A percentile compares a stretch with the other conserved stretches of the same genome.
Evolutionary conservation across 2,113 vertebrate genomes (phyloP).

Genomic region (Piprites chloris): DNA sequence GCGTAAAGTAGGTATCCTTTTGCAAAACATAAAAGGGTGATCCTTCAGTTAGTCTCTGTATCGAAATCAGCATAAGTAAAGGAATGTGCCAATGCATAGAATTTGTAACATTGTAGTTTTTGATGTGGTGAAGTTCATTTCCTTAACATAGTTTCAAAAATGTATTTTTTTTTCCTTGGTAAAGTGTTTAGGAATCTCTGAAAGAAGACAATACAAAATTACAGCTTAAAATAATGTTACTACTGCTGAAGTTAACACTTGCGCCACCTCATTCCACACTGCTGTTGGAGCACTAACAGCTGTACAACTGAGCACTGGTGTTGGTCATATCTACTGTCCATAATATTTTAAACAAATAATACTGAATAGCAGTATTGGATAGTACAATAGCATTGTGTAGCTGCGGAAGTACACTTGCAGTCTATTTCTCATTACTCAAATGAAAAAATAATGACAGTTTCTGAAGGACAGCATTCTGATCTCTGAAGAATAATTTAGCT

Average conservation of each 20-base stretch:
- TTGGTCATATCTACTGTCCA: background rate
- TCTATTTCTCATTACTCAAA: background rate
- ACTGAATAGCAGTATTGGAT: background rate
- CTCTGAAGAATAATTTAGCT: background rate
- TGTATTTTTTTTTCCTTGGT: background rate
- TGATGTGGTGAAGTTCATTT: background rate
- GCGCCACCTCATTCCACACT: background rate
- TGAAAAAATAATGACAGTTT: background rate
- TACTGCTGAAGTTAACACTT: background rate
- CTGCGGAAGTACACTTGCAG: background rate
- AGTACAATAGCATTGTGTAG: background rate
- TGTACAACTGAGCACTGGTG: background rate
- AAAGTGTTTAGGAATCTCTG: background rate
- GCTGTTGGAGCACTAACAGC: background rate
- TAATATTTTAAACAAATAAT: background rate
- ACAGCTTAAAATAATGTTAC: background rate
- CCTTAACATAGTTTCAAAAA: background rate
- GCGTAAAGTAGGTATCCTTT: background rate
- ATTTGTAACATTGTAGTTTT: background rate
- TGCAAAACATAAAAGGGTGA: background rate
- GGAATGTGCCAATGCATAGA: rapidly evolving
- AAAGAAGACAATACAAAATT: background rate
- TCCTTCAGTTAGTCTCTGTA: background rate
- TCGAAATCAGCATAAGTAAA: background rate
- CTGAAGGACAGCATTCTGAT: background rate